Percentiles rank a stretch among this genome's conserved stretches.
Evolutionary conservation across 2,113 vertebrate genomes (phyloP).

Genomic region (Caloenas nicobarica): DNA sequence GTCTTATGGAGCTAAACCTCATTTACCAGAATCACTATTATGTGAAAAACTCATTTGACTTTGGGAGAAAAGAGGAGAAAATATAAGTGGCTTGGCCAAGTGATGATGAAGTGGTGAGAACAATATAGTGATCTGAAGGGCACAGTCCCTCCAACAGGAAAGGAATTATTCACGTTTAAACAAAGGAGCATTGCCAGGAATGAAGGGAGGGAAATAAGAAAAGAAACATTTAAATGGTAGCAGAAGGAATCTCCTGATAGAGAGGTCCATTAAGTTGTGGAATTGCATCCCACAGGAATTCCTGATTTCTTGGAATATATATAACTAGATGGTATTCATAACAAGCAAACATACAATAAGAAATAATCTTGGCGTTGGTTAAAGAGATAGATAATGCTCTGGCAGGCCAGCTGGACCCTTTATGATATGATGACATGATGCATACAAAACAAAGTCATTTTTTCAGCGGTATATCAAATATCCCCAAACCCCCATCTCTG

Average conservation of each 20-base stretch:
- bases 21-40: conserved; percentile 52
- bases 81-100: conserved; percentile 38
- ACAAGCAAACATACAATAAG: conserved; percentile 1
- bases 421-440: not conserved
- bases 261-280: conserved; percentile 36
- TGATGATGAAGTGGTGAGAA: conserved; percentile 25
- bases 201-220: conserved; percentile 41
- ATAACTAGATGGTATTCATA: conserved; percentile 7
- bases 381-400: conserved; percentile 17
- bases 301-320: conserved; percentile 18
- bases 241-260: conserved; percentile 49
- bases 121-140: conserved; percentile 43
- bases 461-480: not conserved
- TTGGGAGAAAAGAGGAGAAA: conserved; percentile 55
- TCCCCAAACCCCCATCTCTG: not conserved
- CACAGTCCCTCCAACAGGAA: conserved; percentile 10
- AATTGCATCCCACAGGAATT: conserved; percentile 37
- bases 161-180: conserved; percentile 49
- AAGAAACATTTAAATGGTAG: conserved; percentile 31
- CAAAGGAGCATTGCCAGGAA: conserved; percentile 17
- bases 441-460: not conserved
- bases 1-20: conserved; percentile 32
- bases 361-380: conserved; percentile 29
- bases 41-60: conserved; percentile 53
- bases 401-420: not conserved